These are phyloP conservation scores for Disparrhopalites patrizii DNA, from an alignment of 2,888 invertebrate genomes.

Conservation along the genomic window DNA sequence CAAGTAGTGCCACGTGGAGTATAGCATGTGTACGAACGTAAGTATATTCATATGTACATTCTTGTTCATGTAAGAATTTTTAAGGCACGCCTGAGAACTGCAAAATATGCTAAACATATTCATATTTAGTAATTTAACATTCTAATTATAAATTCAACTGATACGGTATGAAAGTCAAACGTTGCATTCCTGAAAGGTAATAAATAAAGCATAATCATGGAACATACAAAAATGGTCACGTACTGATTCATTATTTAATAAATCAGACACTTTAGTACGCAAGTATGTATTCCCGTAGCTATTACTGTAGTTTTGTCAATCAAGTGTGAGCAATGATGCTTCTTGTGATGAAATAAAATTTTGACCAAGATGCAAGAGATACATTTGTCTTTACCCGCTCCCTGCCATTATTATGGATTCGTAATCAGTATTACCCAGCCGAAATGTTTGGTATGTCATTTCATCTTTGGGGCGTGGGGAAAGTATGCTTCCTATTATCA, in stretches of 20 bases:
- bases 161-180: slow-evolving; percentile 11
- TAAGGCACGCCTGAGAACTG: background rate
- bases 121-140: slow-evolving; percentile 9
- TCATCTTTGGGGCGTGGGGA: too few relatives aligned
- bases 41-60: background rate
- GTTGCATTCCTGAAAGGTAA: slow-evolving; percentile 21
- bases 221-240: slow-evolving; percentile 6
- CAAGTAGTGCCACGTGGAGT: background rate
- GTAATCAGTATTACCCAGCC: too few relatives aligned
- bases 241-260: slow-evolving; percentile 3
- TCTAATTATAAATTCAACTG: slow-evolving; percentile 15
- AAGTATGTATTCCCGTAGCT: slow-evolving; percentile 13
- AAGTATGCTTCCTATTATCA: too few relatives aligned
- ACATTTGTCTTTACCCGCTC: too few relatives aligned
- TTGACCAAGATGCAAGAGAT: too few relatives aligned
- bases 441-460: too few relatives aligned
- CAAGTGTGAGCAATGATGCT: slow-evolving; percentile 8
- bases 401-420: too few relatives aligned
- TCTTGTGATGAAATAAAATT: slow-evolving; percentile 15
- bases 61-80: slow-evolving; percentile 7
- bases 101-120: slow-evolving; percentile 7
- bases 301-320: background rate
- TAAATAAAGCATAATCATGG: slow-evolving; percentile 20
- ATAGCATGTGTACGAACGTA: background rate
- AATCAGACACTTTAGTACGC: background rate